Evolutionary conservation across 2,888 invertebrate genomes (phyloP).

Genomic region (Eustalomyia histrio): DNA sequence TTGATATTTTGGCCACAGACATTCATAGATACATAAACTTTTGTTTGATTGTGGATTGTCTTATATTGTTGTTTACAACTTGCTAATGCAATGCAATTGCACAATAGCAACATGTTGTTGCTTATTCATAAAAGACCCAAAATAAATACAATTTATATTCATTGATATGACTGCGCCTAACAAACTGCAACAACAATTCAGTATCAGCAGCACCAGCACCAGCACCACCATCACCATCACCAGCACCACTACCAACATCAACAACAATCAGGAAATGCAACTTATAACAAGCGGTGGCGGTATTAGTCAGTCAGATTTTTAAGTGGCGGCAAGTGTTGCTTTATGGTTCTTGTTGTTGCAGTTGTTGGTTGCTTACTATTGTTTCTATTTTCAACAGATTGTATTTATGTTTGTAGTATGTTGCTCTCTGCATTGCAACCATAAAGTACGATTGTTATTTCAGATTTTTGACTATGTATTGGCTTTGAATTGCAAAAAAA

Average conservation of each 20-base stretch:
- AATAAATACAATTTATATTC: conserved; percentile 45
- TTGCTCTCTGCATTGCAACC: conserved; percentile 39
- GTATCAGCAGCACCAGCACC: too few species aligned
- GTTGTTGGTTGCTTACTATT: conserved; percentile 23
- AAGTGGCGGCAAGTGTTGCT: conserved; percentile 63
- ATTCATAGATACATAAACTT: not conserved
- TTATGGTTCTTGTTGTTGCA: conserved; percentile 48
- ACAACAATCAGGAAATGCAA: conserved; percentile 60
- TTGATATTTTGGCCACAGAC: not conserved
- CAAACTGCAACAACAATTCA: conserved; percentile 45
- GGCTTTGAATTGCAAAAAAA: conserved; percentile 35
- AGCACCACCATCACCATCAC: conserved; percentile 63
- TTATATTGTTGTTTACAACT: conserved; percentile 26
- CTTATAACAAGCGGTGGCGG: conserved; percentile 58
- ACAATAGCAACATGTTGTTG: conserved; percentile 46
- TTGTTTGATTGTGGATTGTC: conserved; percentile 17
- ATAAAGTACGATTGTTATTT: conserved; percentile 17
- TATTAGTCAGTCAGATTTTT: conserved; percentile 54
- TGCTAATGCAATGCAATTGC: conserved; percentile 31
- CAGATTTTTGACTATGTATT: not conserved
- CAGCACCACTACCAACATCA: conserved; percentile 27
- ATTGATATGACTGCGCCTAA: conserved; percentile 42
- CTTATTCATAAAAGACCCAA: conserved; percentile 6
- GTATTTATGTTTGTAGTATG: conserved; percentile 26
- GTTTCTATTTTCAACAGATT: conserved; percentile 30